Conservation (phyloP, 1,140 invertebrate genomes). For the Caligus rogercresseyi region DNA sequence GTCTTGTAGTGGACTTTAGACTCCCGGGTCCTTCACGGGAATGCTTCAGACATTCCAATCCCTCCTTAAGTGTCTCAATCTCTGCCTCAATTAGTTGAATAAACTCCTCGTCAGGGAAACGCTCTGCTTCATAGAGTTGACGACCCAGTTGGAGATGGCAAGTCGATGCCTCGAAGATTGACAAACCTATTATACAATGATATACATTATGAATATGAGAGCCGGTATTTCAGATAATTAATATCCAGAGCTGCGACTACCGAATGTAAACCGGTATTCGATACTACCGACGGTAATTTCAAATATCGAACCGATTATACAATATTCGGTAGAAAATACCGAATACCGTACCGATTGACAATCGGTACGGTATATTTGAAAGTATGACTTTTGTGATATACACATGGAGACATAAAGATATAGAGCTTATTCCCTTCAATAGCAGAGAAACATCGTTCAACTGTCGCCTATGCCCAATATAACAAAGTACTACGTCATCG, state of each 20-base stretch:
- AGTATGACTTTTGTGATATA: no score
- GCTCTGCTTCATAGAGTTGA: conserved; percentile 5
- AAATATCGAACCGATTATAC: no score
- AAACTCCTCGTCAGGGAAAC: conserved; percentile 8
- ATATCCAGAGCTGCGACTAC: not conserved
- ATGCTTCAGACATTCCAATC: conserved; percentile 3
- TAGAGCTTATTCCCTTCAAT: no score
- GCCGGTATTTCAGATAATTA: not conserved
- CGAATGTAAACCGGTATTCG: no score
- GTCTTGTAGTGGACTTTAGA: not conserved
- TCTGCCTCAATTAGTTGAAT: conserved; percentile 11
- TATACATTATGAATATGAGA: not conserved
- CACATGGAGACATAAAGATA: no score
- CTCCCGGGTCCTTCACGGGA: conserved; percentile 1
- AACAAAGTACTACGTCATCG: no score
- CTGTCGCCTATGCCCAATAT: no score
- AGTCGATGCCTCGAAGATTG: conserved; percentile 10
- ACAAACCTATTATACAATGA: conserved; percentile 4
- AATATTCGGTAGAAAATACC: no score
- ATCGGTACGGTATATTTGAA: no score
- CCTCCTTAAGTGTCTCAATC: conserved; percentile 1
- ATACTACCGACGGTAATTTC: no score
- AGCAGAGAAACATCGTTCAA: no score
- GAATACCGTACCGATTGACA: no score
- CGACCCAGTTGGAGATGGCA: conserved; percentile 16